Evolutionary conservation across 1,140 invertebrate species (phyloP).

Genomic region (Marisa cornuarietis): DNA sequence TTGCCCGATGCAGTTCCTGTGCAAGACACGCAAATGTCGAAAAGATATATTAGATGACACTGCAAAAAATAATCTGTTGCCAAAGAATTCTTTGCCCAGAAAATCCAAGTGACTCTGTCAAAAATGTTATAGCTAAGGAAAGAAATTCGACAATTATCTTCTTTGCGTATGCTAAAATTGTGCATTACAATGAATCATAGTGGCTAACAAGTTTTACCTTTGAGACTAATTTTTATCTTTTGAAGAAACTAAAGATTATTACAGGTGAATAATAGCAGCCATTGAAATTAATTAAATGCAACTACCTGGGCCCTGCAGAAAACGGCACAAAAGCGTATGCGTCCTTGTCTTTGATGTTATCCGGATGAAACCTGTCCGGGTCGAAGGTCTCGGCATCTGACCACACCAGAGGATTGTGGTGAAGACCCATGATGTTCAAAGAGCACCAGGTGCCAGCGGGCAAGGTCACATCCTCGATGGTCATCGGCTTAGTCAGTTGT

Average conservation of each 20-base stretch:
- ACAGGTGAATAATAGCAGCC: not conserved
- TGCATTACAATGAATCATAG: too few species aligned
- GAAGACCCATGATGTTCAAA: constrained; percentile 49
- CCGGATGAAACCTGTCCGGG: constrained; percentile 47
- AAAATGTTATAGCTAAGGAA: too few species aligned
- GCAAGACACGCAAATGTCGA: not conserved
- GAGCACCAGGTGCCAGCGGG: constrained; percentile 39
- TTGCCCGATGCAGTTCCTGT: constrained; percentile 54
- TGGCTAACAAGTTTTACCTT: too few species aligned
- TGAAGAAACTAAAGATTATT: too few species aligned
- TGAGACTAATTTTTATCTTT: too few species aligned
- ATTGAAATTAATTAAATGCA: not conserved
- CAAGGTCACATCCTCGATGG: constrained; percentile 54
- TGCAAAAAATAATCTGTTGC: too few species aligned
- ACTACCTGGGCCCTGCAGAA: constrained; percentile 55
- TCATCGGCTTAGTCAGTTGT: constrained; percentile 51
- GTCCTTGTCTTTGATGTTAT: constrained; percentile 50
- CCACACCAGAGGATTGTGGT: constrained; percentile 56
- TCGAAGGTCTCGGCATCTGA: constrained; percentile 38
- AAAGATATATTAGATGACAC: too few species aligned
- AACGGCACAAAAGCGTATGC: constrained; percentile 56
- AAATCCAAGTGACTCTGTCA: too few species aligned
- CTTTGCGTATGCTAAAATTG: too few species aligned
- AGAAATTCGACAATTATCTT: too few species aligned
- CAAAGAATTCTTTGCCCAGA: too few species aligned